phyloP scores from a whole-genome alignment of 2,888 invertebrate species.

The Tupiocoris notatus region DNA sequence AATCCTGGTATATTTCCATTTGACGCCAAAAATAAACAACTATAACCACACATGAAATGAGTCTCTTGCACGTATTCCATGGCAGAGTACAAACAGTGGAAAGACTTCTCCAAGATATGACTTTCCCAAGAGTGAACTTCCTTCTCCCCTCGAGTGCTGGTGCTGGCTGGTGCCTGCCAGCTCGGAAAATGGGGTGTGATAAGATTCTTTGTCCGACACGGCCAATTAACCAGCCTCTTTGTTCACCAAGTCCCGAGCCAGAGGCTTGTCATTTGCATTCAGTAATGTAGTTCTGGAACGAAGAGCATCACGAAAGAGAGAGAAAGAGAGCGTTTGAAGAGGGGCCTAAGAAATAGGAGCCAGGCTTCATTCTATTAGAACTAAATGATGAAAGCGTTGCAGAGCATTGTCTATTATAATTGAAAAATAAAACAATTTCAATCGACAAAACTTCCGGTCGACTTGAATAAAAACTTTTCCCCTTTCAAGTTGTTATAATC shows the following conservation, averaged over 20 bases:
- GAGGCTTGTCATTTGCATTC: constrained; percentile 43
- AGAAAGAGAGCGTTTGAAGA: not conserved
- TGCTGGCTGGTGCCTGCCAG: constrained; percentile 23
- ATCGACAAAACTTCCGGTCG: too few relatives aligned
- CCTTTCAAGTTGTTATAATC: too few relatives aligned
- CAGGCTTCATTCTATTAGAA: not conserved
- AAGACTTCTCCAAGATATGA: not conserved
- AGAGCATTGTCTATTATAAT: not conserved
- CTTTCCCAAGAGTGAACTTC: not conserved
- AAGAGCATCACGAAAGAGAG: not conserved
- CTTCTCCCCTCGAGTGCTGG: too few relatives aligned
- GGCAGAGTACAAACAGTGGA: not conserved
- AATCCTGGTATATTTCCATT: too few relatives aligned
- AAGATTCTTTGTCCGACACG: constrained; percentile 46
- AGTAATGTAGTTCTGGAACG: constrained; percentile 34
- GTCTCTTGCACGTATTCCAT: too few relatives aligned
- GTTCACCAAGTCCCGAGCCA: constrained; percentile 5
- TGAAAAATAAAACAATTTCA: not conserved
- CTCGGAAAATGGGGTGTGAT: constrained; percentile 43
- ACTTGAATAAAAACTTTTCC: too few relatives aligned
- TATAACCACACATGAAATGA: too few relatives aligned
- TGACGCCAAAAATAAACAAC: too few relatives aligned
- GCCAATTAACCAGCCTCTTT: constrained; percentile 44
- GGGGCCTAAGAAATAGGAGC: not conserved
- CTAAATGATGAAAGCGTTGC: not conserved